phyloP scores from a whole-genome alignment of 2,888 invertebrate genomes.

The Macaria liturata region DNA sequence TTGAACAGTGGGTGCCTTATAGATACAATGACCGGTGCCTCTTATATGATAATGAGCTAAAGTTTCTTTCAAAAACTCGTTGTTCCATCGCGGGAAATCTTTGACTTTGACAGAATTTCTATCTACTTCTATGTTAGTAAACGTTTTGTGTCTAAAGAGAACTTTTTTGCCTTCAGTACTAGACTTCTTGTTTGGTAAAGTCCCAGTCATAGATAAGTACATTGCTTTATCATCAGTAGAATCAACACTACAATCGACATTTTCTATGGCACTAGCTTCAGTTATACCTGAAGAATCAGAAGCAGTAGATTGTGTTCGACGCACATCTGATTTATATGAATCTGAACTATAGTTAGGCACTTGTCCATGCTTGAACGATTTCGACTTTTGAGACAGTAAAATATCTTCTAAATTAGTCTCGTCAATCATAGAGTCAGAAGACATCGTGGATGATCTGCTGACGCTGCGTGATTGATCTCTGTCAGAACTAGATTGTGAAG shows the following conservation, averaged over 20 bases:
- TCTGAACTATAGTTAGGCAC: conserved; percentile 42
- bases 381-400: conserved; percentile 71
- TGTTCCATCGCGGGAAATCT: conserved; percentile 63
- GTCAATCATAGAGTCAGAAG: conserved; percentile 73
- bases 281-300: conserved; percentile 67
- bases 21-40: conserved; percentile 77
- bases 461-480: conserved; percentile 44
- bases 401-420: conserved; percentile 78
- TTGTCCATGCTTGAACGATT: conserved; percentile 68
- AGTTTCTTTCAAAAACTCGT: conserved; percentile 67
- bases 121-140: conserved; percentile 74
- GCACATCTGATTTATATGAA: conserved; percentile 51
- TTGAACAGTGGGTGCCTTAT: conserved; percentile 68
- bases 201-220: conserved; percentile 72
- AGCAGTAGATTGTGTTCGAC: conserved; percentile 61
- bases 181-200: conserved; percentile 66
- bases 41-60: conserved; percentile 73
- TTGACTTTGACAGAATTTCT: conserved; percentile 61
- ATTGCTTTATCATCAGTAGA: conserved; percentile 50
- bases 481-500: conserved; percentile 43
- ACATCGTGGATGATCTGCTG: conserved; percentile 67
- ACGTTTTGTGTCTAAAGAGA: conserved; percentile 76
- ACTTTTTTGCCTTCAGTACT: conserved; percentile 62
- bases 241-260: conserved; percentile 72
- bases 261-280: conserved; percentile 75